Conservation (phyloP, 2,888 invertebrate genomes). For the Leptogaster cylindrica region DNA sequence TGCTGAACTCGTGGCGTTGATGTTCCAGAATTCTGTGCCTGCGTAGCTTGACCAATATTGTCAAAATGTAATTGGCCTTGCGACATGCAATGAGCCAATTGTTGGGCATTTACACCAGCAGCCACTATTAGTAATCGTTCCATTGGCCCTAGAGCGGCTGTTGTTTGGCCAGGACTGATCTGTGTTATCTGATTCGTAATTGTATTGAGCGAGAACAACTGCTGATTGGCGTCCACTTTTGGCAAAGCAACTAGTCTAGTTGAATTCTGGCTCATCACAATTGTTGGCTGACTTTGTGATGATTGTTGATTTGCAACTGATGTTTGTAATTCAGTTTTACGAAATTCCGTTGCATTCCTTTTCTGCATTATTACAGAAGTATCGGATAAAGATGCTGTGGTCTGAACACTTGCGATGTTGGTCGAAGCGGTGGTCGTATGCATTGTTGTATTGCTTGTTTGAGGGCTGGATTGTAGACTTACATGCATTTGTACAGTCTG, state of each 20-base stretch:
- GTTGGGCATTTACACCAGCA: conserved; percentile 62
- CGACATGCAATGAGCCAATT: conserved; percentile 60
- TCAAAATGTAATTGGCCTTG: conserved; percentile 62
- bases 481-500: conserved; percentile 27
- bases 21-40: conserved; percentile 50
- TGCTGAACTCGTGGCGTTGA: conserved; percentile 53
- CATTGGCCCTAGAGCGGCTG: conserved; percentile 60
- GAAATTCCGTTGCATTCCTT: background rate
- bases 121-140: conserved; percentile 61
- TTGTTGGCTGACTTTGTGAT: conserved; percentile 23
- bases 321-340: conserved; percentile 11
- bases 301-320: conserved; percentile 48
- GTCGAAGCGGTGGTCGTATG: conserved; percentile 42
- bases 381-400: conserved; percentile 8
- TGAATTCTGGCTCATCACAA: conserved; percentile 49
- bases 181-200: conserved; percentile 62
- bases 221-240: conserved; percentile 60
- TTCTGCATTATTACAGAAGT: conserved; percentile 30
- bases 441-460: conserved; percentile 46
- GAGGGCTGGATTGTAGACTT: conserved; percentile 40
- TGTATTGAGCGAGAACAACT: conserved; percentile 61
- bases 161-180: conserved; percentile 59
- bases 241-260: conserved; percentile 60
- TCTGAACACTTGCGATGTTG: conserved; percentile 26
- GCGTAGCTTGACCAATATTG: conserved; percentile 56